phyloP scores from a whole-genome alignment of 2,888 invertebrate species.

The Drosophila meridionalis region DNA sequence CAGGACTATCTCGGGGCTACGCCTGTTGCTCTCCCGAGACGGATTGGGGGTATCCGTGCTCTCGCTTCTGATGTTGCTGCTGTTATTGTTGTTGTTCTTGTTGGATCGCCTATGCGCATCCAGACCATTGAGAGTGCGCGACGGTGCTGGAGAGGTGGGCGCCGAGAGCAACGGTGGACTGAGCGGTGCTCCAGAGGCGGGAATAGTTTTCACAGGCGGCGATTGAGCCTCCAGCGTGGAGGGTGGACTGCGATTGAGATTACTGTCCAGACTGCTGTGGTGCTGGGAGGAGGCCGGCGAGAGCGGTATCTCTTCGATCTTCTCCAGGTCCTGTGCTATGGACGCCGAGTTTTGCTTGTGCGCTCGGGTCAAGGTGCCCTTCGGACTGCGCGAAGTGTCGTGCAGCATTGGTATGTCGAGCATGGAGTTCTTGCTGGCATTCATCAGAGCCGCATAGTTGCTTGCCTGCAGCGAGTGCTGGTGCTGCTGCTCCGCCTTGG shows the following conservation, averaged over 20 bases:
- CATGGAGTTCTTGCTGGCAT: constrained; percentile 73
- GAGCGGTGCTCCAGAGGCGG: constrained; percentile 21
- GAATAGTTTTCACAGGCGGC: constrained; percentile 51
- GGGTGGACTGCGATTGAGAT: constrained; percentile 84
- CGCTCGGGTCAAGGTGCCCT: constrained; percentile 83
- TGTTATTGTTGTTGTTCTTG: constrained; percentile 39
- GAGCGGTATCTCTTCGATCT: constrained; percentile 89
- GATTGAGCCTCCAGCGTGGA: constrained; percentile 79
- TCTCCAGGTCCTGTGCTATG: constrained; percentile 89
- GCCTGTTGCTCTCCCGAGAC: constrained; percentile 31
- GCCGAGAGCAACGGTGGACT: constrained; percentile 74
- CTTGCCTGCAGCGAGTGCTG: constrained; percentile 72
- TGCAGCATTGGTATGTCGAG: constrained; percentile 83
- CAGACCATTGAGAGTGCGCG: constrained; percentile 73
- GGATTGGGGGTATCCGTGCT: constrained; percentile 36
- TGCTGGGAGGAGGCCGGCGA: constrained; percentile 85
- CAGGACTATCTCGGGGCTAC: constrained; percentile 78
- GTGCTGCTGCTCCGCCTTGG: constrained; percentile 75
- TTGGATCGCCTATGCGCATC: constrained; percentile 46
- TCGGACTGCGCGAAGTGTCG: constrained; percentile 83
- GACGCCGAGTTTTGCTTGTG: constrained; percentile 90
- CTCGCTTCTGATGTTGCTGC: constrained; percentile 9
- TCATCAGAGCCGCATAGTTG: constrained; percentile 62
- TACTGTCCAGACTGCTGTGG: constrained; percentile 84
- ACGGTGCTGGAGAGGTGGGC: constrained; percentile 80